phyloP scores from a whole-genome alignment of 1,140 invertebrate species.

The Drosophila nasuta region DNA sequence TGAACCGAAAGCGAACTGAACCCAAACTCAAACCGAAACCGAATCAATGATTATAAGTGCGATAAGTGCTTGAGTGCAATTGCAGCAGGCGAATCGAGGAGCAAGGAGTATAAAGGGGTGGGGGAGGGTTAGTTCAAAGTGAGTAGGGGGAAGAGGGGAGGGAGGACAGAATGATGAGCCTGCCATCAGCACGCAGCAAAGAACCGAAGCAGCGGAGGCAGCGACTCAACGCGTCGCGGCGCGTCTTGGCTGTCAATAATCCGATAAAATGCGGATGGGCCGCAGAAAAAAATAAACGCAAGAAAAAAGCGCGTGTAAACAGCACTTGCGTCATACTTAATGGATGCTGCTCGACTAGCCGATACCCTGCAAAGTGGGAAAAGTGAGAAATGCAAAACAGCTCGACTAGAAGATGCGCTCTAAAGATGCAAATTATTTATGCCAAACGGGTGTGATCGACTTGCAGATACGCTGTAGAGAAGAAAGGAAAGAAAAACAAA shows the following conservation, averaged over 20 bases:
- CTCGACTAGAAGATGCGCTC: neutral
- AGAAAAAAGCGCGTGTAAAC: slow-evolving; percentile 10
- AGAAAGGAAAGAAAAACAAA: no score
- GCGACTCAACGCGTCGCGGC: slow-evolving; percentile 21
- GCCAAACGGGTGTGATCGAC: neutral
- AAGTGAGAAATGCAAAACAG: neutral
- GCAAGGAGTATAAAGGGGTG: neutral
- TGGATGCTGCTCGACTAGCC: neutral
- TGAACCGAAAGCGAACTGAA: slow-evolving; percentile 24
- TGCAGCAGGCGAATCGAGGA: slow-evolving; percentile 11
- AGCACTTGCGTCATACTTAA: neutral
- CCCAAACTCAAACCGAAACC: slow-evolving; percentile 5
- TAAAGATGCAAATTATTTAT: neutral
- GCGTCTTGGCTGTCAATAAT: slow-evolving; percentile 71
- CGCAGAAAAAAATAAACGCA: slow-evolving; percentile 24
- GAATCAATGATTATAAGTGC: slow-evolving; percentile 44
- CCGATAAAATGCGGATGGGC: slow-evolving; percentile 65
- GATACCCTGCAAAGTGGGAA: neutral
- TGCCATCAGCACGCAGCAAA: neutral
- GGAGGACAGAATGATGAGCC: slow-evolving; percentile 1
- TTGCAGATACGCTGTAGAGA: neutral
- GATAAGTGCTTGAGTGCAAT: slow-evolving; percentile 64
- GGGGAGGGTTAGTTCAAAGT: neutral
- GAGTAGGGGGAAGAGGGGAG: neutral
- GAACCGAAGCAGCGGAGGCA: slow-evolving; percentile 1